Percentiles rank a stretch among this genome's conserved stretches.
Conservation (phyloP, 2,888 invertebrate genomes). For the Xestobium rufovillosum region DNA sequence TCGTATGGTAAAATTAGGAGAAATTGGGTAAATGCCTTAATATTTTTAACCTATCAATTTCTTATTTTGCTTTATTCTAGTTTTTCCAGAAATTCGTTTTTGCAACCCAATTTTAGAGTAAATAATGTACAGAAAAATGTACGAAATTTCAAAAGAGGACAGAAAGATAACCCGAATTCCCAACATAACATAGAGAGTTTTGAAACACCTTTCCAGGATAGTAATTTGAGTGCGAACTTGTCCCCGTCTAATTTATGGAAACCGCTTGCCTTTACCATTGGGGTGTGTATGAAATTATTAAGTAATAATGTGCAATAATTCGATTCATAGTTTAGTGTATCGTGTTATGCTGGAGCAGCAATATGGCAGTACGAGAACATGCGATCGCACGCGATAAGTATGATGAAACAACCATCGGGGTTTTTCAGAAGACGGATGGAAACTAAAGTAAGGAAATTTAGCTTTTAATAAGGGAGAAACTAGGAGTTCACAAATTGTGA, state of each 20-base stretch:
- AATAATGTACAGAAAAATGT: slow-evolving; percentile 28
- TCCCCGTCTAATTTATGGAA: slow-evolving; percentile 47
- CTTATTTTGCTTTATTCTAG: no score
- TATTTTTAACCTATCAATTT: slow-evolving; percentile 6
- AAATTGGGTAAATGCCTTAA: slow-evolving; percentile 28
- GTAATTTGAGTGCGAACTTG: slow-evolving; percentile 43
- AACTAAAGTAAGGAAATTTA: no score
- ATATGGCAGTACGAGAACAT: slow-evolving; percentile 83
- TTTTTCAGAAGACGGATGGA: slow-evolving; percentile 52
- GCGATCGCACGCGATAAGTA: slow-evolving; percentile 49
- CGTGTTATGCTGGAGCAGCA: slow-evolving; percentile 65
- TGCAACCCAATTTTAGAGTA: no score
- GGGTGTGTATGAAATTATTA: slow-evolving; percentile 44
- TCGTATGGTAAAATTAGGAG: slow-evolving; percentile 30
- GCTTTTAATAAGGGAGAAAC: slow-evolving; percentile 20
- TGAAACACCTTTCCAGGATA: slow-evolving; percentile 42
- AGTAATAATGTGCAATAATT: slow-evolving; percentile 1
- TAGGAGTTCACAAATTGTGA: neutral
- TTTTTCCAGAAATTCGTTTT: no score
- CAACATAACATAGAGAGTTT: slow-evolving; percentile 32
- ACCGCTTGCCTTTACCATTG: slow-evolving; percentile 57
- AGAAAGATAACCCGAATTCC: slow-evolving; percentile 19
- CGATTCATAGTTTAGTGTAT: slow-evolving; percentile 42
- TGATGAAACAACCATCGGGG: slow-evolving; percentile 47
- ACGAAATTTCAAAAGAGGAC: slow-evolving; percentile 16